Percentiles rank a stretch among this genome's conserved stretches.
Evolutionary conservation across 1,140 invertebrate genomes (phyloP).

Genomic region (Lepidurus apus): DNA sequence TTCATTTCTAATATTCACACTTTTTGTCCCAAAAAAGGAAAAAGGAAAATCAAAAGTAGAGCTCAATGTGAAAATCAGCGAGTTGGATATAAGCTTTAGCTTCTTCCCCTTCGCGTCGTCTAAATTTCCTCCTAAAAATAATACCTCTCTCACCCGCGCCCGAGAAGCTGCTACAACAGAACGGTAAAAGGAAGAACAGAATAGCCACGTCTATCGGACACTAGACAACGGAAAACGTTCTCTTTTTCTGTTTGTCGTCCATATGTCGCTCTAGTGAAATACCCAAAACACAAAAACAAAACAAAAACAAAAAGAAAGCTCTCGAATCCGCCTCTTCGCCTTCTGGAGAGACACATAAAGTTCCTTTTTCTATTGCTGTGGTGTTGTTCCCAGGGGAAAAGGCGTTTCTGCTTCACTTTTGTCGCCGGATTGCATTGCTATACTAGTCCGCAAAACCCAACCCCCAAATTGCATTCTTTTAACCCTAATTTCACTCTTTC

Average conservation of each 20-base stretch:
- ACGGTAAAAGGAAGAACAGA: not conserved
- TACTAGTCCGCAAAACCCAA: too few relatives aligned
- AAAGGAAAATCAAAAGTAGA: not conserved
- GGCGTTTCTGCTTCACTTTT: too few relatives aligned
- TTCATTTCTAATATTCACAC: not conserved
- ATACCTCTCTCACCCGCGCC: not conserved
- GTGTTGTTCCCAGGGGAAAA: too few relatives aligned
- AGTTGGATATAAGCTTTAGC: slow-evolving; percentile 4
- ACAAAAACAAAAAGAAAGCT: not conserved
- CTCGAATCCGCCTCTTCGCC: too few relatives aligned
- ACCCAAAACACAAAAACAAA: not conserved
- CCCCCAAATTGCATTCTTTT: too few relatives aligned
- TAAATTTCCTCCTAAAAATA: slow-evolving; percentile 22
- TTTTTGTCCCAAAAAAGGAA: not conserved
- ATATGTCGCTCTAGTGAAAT: slow-evolving; percentile 9
- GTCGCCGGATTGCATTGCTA: too few relatives aligned
- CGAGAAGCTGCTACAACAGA: not conserved
- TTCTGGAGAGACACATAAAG: too few relatives aligned
- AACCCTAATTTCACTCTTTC: too few relatives aligned
- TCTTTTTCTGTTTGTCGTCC: slow-evolving; percentile 2
- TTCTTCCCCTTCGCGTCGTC: not conserved
- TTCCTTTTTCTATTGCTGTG: too few relatives aligned
- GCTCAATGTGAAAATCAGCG: slow-evolving; percentile 15
- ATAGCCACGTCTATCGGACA: slow-evolving; percentile 18
- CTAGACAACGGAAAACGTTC: not conserved